These are phyloP conservation scores for Phoronis australis DNA, from an alignment of 2,888 invertebrate species.

Conservation along the genomic window DNA sequence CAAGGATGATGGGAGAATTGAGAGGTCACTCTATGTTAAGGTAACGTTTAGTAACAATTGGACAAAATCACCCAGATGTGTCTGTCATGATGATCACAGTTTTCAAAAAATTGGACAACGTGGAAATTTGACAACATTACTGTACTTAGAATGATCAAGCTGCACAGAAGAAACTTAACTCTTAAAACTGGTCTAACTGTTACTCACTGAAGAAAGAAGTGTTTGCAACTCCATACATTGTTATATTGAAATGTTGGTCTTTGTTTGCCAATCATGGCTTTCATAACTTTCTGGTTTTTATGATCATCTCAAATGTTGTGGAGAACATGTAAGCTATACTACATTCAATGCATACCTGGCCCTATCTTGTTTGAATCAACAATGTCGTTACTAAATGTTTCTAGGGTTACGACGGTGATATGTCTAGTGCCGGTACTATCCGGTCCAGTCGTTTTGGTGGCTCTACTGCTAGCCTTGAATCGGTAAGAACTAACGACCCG, in stretches of 20 bases:
- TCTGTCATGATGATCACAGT: background rate
- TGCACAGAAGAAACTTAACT: too few species aligned
- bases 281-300: too few species aligned
- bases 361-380: too few species aligned
- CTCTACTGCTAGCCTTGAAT: slow-evolving; percentile 46
- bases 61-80: background rate
- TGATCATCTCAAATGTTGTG: too few species aligned
- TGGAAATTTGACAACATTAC: background rate
- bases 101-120: background rate
- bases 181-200: too few species aligned
- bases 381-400: too few species aligned
- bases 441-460: slow-evolving; percentile 35
- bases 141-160: background rate
- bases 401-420: slow-evolving; percentile 50
- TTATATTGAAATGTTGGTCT: too few species aligned
- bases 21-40: slow-evolving; percentile 49
- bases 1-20: slow-evolving; percentile 51
- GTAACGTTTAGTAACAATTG: slow-evolving; percentile 24
- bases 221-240: too few species aligned
- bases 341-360: too few species aligned
- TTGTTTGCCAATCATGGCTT: too few species aligned
- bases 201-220: too few species aligned
- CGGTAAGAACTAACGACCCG: slow-evolving; percentile 31
- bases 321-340: too few species aligned
- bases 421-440: slow-evolving; percentile 45